Base-by-base conservation (phyloP, 2,888 invertebrate genomes). In the Caenorhabditis panamensis region DNA sequence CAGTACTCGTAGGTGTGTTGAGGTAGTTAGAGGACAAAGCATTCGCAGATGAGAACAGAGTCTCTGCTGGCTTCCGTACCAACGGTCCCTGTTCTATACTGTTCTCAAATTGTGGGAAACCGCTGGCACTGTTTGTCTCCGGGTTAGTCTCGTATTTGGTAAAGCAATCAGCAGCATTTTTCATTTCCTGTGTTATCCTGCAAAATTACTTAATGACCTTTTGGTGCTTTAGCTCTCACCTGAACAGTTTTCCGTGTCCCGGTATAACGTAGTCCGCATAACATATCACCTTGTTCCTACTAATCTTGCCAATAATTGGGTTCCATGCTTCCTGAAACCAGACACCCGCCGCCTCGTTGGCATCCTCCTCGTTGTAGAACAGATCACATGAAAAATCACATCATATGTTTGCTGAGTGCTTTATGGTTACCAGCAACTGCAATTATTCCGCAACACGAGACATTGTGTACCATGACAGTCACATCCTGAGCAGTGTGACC, bases 201-300 rank as follows among this genome's bases (percentile, higher is more conserved):
- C 18, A 67, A 31, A 31, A 31, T 31, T 9, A 31, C 5, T 31
- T 31, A 31, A 31, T 9, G 9, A 31, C 31, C 4, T 6, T 6
- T 31, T 31, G 31, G 5, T 31, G 54, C 20, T 31, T 9, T 31
- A 31, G 5, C 9, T 6, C 53, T 3, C 24, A 86, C 85, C 79
- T 81, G 86, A 92, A 92, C 88, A 91, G 91, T 26, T 90, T 86
- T 0, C 92, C 92, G 75, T 92, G 92, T 3, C 92, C 92, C 0
- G 92, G 92, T 20, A 92, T 88, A 36, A 92, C 91, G 80, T 88
- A 89, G 82, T 92, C 91, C n/a, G 84, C 87, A 36, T 79, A 64
- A 69, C 89, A 89, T 11, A 89, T 58, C 31, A 89, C 82, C 73
- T 85, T 86, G 28, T 81, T 84, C 5, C 88, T 69, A 79, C 85